Evolutionary conservation across 1,140 invertebrate genomes (phyloP).

Genomic region (Lamellibrachia luymesi): DNA sequence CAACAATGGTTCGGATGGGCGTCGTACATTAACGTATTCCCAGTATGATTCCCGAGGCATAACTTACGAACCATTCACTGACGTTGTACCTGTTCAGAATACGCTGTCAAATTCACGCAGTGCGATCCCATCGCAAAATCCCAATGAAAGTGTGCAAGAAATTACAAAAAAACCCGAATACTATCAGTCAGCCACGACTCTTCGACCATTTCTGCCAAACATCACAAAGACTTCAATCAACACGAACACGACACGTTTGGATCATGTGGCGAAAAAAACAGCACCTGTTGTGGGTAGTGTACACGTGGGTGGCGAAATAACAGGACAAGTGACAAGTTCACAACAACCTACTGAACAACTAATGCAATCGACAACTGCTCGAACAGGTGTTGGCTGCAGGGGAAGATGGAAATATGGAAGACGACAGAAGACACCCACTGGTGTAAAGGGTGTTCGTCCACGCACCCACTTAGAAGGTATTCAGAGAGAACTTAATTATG

Average conservation of each 20-base stretch:
- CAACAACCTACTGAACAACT: neutral
- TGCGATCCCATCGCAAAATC: neutral
- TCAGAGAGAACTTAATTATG: neutral
- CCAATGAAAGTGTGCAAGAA: neutral
- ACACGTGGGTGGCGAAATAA: neutral
- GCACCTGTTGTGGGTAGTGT: neutral
- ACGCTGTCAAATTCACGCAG: neutral
- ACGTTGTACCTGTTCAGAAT: neutral
- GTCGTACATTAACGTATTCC: neutral
- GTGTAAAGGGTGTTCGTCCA: neutral
- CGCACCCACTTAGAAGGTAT: neutral
- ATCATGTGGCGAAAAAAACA: neutral
- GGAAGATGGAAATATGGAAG: neutral
- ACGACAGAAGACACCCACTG: neutral
- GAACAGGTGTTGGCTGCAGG: neutral
- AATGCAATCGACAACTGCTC: neutral
- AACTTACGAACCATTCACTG: neutral
- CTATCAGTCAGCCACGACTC: neutral
- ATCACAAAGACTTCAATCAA: neutral
- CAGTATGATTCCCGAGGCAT: neutral
- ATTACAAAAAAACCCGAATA: neutral
- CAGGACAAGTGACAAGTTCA: neutral
- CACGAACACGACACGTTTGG: neutral
- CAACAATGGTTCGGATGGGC: neutral
- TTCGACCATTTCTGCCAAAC: neutral